phyloP scores from a whole-genome alignment of 2,888 invertebrate genomes.

The Dione juno region DNA sequence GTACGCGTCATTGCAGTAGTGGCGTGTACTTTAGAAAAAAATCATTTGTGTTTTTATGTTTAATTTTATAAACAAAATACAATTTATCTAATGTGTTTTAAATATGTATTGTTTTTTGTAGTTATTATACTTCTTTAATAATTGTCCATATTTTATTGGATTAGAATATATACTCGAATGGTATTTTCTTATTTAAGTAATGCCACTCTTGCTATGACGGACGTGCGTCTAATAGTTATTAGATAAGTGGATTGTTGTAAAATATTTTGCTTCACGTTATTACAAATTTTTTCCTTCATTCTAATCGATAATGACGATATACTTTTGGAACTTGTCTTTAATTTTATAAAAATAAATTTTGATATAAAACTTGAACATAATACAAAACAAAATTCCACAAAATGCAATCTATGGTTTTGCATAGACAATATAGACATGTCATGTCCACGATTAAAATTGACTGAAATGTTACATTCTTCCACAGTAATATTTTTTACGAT shows the following conservation, averaged over 20 bases:
- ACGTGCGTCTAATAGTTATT: neutral
- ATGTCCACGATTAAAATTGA: neutral
- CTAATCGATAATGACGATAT: neutral
- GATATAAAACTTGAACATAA: too few species aligned
- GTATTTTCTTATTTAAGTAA: neutral
- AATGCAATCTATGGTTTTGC: conserved; percentile 1
- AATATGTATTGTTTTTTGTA: too few species aligned
- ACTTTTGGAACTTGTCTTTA: neutral
- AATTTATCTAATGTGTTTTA: too few species aligned
- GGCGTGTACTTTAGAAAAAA: neutral
- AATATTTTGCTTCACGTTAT: neutral
- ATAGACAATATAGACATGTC: neutral
- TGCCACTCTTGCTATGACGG: neutral
- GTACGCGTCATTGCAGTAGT: neutral
- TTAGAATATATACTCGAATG: neutral
- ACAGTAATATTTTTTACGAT: conserved; percentile 3
- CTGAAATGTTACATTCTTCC: conserved; percentile 9
- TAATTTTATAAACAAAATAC: too few species aligned
- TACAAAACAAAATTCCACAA: neutral
- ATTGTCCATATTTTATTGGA: neutral
- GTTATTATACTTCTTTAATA: too few species aligned
- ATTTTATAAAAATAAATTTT: neutral
- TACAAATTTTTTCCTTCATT: neutral
- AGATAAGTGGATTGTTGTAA: neutral
- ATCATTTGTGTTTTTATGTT: too few species aligned